phyloP scores from a whole-genome alignment of 2,888 invertebrate species.

The Nomada fabriciana region DNA sequence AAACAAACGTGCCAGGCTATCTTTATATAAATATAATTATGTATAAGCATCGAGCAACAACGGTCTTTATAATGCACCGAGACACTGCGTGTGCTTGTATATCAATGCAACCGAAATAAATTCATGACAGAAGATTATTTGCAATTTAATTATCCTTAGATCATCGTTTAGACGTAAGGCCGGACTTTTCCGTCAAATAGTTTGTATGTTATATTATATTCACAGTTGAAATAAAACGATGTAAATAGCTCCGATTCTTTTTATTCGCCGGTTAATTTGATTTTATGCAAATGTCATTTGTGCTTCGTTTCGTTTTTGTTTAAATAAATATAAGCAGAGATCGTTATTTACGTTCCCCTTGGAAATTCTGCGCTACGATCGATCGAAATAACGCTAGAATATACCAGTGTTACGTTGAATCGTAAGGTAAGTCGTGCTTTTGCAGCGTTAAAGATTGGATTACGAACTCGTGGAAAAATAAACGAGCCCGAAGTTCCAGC shows the following conservation, averaged over 20 bases:
- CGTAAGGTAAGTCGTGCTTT: constrained; percentile 64
- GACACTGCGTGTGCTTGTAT: constrained; percentile 79
- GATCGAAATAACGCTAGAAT: not conserved
- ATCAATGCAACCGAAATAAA: constrained; percentile 79
- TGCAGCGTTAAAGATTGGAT: constrained; percentile 40
- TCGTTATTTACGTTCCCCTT: not conserved
- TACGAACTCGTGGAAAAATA: constrained; percentile 30
- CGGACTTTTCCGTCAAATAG: not conserved
- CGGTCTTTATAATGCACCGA: constrained; percentile 71
- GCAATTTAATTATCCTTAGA: constrained; percentile 71
- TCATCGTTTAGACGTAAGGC: constrained; percentile 32
- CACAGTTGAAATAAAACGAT: no score
- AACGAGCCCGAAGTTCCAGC: constrained; percentile 7
- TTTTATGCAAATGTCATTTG: no score
- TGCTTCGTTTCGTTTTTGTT: not conserved
- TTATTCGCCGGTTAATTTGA: no score
- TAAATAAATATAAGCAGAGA: no score
- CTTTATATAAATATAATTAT: constrained; percentile 64
- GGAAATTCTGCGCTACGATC: not conserved
- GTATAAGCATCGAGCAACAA: constrained; percentile 64
- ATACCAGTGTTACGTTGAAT: constrained; percentile 7
- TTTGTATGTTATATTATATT: no score
- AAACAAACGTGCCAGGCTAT: constrained; percentile 61
- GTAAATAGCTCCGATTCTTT: no score
- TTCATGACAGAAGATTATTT: constrained; percentile 71